A percentile compares a stretch with the other conserved stretches of the same genome.
phyloP scores from a whole-genome alignment of 2,797 vertebrate species.

The Anguilla pacifica region DNA sequence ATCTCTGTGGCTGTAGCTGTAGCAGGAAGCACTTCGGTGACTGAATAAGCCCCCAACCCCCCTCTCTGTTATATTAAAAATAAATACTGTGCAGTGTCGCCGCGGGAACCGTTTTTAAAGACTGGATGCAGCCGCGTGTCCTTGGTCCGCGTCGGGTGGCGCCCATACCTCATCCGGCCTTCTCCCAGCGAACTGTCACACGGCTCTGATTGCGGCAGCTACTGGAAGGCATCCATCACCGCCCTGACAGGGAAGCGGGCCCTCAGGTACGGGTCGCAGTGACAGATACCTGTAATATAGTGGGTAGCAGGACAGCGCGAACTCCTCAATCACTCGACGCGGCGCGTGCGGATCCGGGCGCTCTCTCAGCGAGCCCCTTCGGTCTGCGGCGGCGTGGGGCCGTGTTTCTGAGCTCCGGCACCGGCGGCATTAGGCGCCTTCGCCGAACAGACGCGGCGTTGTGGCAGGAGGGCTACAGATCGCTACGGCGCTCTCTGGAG shows the following conservation, averaged over 20 bases:
- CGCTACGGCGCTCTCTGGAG: background rate
- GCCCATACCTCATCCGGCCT: background rate
- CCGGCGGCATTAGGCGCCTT: background rate
- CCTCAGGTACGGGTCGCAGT: background rate
- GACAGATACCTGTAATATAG: constrained; percentile 20
- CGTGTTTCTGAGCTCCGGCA: background rate
- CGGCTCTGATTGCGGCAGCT: background rate
- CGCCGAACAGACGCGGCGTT: background rate
- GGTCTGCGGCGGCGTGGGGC: background rate
- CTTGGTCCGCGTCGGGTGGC: background rate
- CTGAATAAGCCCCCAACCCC: background rate
- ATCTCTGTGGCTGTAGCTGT: background rate
- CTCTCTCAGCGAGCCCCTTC: background rate
- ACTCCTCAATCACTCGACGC: background rate
- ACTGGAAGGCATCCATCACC: background rate
- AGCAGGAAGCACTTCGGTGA: background rate
- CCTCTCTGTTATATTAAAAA: background rate
- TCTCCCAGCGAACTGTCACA: background rate
- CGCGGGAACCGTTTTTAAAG: background rate
- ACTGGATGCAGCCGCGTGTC: background rate
- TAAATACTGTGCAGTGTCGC: background rate
- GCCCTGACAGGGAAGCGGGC: background rate
- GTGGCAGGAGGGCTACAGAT: background rate
- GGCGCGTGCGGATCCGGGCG: background rate
- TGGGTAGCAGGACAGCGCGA: background rate